These are phyloP conservation scores for Drosophila baimaii DNA, from an alignment of 1,140 invertebrate species.

Conservation along the genomic window DNA sequence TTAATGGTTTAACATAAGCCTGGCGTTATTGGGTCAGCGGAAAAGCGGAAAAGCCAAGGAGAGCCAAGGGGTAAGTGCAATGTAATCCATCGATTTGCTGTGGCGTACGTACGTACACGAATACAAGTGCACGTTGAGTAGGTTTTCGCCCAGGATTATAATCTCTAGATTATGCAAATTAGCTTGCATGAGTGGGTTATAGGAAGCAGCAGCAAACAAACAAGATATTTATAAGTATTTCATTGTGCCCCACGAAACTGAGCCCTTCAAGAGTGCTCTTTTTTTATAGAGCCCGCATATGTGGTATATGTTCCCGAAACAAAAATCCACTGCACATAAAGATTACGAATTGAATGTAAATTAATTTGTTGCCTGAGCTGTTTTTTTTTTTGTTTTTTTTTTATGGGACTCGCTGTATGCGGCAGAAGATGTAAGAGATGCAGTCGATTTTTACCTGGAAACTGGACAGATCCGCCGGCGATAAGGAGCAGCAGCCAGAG, in stretches of 20 bases:
- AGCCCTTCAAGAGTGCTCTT: conserved; percentile 5
- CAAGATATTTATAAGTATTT: conserved; percentile 43
- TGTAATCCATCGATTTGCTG: conserved; percentile 73
- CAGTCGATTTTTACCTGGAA: conserved; percentile 57
- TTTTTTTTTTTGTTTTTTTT: not conserved
- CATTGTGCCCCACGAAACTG: conserved; percentile 24
- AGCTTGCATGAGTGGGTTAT: conserved; percentile 36
- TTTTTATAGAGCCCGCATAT: conserved; percentile 39
- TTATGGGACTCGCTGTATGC: conserved; percentile 12
- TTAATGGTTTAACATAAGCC: conserved; percentile 11
- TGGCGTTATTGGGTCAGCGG: conserved; percentile 31
- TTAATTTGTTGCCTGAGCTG: conserved; percentile 34
- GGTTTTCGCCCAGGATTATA: conserved; percentile 52
- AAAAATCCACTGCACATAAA: conserved; percentile 31
- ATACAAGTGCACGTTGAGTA: conserved; percentile 26
- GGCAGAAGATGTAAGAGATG: conserved; percentile 36
- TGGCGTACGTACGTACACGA: conserved; percentile 16
- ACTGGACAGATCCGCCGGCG: conserved; percentile 50
- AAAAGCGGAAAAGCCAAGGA: conserved; percentile 11
- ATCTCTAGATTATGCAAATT: conserved; percentile 61
- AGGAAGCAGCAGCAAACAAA: conserved; percentile 30
- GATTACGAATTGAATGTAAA: conserved; percentile 45
- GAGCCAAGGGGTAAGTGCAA: conserved; percentile 19
- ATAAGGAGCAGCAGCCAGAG: conserved; percentile 60
- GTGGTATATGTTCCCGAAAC: conserved; percentile 22